Conservation (phyloP, 2,113 vertebrate species). For the Bostrychus sinensis region DNA sequence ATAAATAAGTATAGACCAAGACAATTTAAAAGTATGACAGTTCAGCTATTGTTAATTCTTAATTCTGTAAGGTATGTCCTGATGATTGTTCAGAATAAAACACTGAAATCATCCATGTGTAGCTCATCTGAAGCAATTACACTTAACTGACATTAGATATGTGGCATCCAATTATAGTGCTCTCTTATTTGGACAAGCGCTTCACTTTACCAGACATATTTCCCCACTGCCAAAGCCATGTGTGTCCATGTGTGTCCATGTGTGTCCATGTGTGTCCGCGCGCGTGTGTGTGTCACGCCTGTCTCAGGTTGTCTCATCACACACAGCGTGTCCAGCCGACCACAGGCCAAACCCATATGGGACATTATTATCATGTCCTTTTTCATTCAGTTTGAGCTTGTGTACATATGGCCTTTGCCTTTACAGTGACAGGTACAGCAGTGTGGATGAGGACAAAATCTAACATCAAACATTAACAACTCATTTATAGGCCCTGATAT, state of each 20-base stretch:
- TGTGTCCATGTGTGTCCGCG: constrained; percentile 5
- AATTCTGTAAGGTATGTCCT: background rate
- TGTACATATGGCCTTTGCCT: background rate
- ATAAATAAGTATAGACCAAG: background rate
- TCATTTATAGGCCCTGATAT: background rate
- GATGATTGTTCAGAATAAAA: constrained; percentile 3
- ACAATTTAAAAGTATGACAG: background rate
- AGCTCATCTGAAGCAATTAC: constrained; percentile 14
- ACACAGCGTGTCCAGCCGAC: constrained; percentile 26
- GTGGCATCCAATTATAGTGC: constrained; percentile 29
- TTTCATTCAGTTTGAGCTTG: background rate
- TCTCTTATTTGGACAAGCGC: constrained; percentile 39
- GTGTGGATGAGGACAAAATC: background rate
- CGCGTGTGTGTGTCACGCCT: constrained; percentile 26
- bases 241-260: constrained; percentile 3
- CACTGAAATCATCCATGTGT: constrained; percentile 11
- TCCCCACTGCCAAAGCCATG: constrained; percentile 5
- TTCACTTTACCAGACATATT: constrained; percentile 25
- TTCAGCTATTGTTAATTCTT: no score
- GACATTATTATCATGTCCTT: background rate
- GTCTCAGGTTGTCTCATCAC: constrained; percentile 60
- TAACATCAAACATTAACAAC: background rate
- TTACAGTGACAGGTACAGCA: background rate
- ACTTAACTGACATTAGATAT: constrained; percentile 22
- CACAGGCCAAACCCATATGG: constrained; percentile 23